Evolutionary conservation across 2,113 vertebrate genomes (phyloP).

Genomic region (Xyrauchen texanus): DNA sequence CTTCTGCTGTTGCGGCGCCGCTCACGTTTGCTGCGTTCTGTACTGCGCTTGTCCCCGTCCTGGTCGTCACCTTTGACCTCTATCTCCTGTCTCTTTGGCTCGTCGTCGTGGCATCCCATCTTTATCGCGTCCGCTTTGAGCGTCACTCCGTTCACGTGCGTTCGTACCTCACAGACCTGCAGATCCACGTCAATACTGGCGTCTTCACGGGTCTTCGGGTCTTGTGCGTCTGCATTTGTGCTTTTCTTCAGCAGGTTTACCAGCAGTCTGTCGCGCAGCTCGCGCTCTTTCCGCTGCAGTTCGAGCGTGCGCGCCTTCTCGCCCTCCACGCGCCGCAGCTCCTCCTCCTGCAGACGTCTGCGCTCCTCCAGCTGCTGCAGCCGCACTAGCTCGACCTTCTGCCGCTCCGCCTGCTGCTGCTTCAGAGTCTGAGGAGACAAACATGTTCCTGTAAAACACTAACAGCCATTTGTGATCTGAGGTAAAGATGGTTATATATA

Average conservation of each 20-base stretch:
- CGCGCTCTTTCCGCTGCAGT: conserved; percentile 61
- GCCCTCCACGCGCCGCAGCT: conserved; percentile 78
- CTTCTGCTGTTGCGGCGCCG: conserved; percentile 68
- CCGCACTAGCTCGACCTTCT: conserved; percentile 71
- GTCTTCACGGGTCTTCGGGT: not conserved
- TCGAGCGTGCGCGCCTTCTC: conserved; percentile 81
- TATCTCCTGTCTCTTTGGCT: not conserved
- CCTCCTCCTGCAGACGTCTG: conserved; percentile 75
- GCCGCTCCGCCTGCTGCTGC: conserved; percentile 73
- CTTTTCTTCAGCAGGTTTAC: conserved; percentile 74
- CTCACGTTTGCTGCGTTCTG: too few species aligned
- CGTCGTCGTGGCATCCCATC: not conserved
- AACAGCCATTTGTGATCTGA: too few species aligned
- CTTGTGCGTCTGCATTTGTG: conserved; percentile 21
- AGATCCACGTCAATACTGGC: not conserved
- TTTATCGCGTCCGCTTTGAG: not conserved
- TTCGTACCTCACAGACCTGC: not conserved
- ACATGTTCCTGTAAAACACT: not conserved
- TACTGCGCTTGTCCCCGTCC: not conserved
- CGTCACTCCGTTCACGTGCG: not conserved
- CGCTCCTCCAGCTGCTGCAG: conserved; percentile 76
- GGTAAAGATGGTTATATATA: too few species aligned
- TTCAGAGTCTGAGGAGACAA: conserved; percentile 71
- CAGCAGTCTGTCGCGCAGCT: conserved; percentile 74
- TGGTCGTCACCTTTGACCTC: not conserved